Percentiles rank a stretch among this genome's conserved stretches.
phyloP scores from a whole-genome alignment of 2,888 invertebrate genomes.

The Ceriagrion tenellum region DNA sequence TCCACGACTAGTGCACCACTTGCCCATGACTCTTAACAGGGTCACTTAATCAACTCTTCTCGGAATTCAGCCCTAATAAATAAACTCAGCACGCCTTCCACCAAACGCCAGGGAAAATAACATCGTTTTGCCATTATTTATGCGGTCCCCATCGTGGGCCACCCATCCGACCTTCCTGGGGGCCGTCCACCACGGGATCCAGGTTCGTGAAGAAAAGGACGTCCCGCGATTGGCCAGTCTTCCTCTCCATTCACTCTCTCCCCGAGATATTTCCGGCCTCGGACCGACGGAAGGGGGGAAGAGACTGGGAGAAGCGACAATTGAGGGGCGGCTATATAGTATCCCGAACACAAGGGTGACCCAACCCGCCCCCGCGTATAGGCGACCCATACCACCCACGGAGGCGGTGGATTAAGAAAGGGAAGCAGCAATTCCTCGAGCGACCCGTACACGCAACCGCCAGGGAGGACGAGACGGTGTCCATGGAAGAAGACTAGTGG shows the following conservation, averaged over 20 bases:
- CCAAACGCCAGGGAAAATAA: too few species aligned
- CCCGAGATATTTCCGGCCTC: not conserved
- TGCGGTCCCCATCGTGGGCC: too few species aligned
- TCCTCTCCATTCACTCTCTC: not conserved
- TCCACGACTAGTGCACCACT: too few species aligned
- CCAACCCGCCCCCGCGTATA: not conserved
- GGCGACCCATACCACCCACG: not conserved
- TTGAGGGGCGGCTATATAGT: not conserved
- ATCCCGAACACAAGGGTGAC: not conserved
- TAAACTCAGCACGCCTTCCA: too few species aligned
- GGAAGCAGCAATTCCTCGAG: not conserved
- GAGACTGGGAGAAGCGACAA: not conserved
- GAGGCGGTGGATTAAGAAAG: not conserved
- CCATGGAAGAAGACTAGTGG: too few species aligned
- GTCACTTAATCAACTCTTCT: too few species aligned
- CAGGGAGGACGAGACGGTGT: too few species aligned
- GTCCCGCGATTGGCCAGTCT: not conserved
- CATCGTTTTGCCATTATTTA: too few species aligned
- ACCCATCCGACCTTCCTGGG: too few species aligned
- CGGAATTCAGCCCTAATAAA: too few species aligned
- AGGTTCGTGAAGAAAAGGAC: not conserved
- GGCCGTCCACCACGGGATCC: not conserved
- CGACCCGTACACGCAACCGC: not conserved
- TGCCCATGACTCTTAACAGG: too few species aligned
- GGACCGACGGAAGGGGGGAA: not conserved